Base-by-base conservation (phyloP, 2,888 invertebrate species). In the Myopa testacea region DNA sequence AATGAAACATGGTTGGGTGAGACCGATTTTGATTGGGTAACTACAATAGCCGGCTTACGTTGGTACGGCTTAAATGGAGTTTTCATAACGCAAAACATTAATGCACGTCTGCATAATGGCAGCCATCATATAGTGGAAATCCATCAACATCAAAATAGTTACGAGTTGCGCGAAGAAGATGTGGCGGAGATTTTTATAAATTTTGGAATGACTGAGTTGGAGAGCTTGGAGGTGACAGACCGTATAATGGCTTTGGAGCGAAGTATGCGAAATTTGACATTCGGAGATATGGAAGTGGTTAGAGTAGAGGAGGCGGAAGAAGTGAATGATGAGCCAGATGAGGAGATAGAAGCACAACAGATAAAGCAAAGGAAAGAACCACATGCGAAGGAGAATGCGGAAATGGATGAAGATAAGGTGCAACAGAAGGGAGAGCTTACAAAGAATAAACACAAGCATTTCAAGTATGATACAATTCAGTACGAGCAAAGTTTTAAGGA, bases 11-110 rank as follows among this genome's bases (percentile, higher is more conserved):
- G 86, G 86, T 72, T 76, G 76, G 84, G 84, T 76, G 82, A 80
- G 52, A 82, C 82, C 0, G 75, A 82, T 4, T 86, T 86, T 60
- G 84, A 86, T 81, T 86, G 86, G 86, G 79, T 84, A n/a, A 78
- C 77, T 6, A 82, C 83, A 5, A 63, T 86, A 70, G 85, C 84
- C 10, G 78, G 73, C 40, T 72, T 86, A 77, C 82, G 85, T 7
- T 71, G 78, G 34, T 85, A 84, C 76, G 86, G 85, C 0, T 80
- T 86, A 16, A 86, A 86, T 78, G 84, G 82, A 0, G 78, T 84
- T 14, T 84, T 86, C 63, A 75, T 86, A 37, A 83, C 79, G 19
- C 83, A 84, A 77, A 82, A 84, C 76, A 80, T 84, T 7, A 85
- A 85, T 81, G 83, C 84, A 69, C 82, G 83, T 38, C 82, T 82